A percentile compares a stretch with the other conserved stretches of the same genome.
phyloP scores from a whole-genome alignment of 2,888 invertebrate species.

The Orchestes rusci region DNA sequence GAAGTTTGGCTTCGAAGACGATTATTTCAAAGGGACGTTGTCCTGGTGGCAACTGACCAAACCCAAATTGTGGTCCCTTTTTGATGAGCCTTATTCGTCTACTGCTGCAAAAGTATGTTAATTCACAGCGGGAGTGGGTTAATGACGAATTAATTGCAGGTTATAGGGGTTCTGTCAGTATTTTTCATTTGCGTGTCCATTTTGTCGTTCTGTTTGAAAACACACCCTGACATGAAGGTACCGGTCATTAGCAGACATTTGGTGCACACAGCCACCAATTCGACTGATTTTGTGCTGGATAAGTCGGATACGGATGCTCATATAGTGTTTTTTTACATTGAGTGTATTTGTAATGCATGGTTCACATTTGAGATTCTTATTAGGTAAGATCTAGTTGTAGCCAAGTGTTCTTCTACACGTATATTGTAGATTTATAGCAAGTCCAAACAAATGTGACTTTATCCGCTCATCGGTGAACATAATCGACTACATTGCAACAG shows the following conservation, averaged over 20 bases:
- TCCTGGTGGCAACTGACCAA: conserved; percentile 97
- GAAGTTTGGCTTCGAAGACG: conserved; percentile 95
- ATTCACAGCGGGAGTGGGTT: neutral
- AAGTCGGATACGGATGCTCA: conserved; percentile 92
- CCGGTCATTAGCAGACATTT: conserved; percentile 78
- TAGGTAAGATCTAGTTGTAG: conserved; percentile 25
- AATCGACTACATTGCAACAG: conserved; percentile 97
- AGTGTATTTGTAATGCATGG: conserved; percentile 98
- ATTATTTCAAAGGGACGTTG: conserved; percentile 82
- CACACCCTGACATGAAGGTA: conserved; percentile 96
- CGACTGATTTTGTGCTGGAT: conserved; percentile 78
- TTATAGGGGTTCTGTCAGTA: conserved; percentile 95
- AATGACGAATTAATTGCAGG: conserved; percentile 57
- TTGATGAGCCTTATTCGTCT: conserved; percentile 99
- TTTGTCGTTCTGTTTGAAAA: conserved; percentile 98
- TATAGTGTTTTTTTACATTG: conserved; percentile 96
- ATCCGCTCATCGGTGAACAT: conserved; percentile 92
- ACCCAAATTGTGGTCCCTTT: conserved; percentile 97
- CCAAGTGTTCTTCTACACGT: no score
- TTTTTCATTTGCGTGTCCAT: conserved; percentile 99
- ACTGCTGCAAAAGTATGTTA: conserved; percentile 82
- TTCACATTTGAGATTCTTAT: conserved; percentile 93
- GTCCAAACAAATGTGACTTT: conserved; percentile 91
- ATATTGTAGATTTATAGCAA: conserved; percentile 64
- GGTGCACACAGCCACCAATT: conserved; percentile 67